A percentile compares a stretch with the other conserved stretches of the same genome.
Conservation (phyloP, 2,113 vertebrate genomes). For the Guaruba guarouba region DNA sequence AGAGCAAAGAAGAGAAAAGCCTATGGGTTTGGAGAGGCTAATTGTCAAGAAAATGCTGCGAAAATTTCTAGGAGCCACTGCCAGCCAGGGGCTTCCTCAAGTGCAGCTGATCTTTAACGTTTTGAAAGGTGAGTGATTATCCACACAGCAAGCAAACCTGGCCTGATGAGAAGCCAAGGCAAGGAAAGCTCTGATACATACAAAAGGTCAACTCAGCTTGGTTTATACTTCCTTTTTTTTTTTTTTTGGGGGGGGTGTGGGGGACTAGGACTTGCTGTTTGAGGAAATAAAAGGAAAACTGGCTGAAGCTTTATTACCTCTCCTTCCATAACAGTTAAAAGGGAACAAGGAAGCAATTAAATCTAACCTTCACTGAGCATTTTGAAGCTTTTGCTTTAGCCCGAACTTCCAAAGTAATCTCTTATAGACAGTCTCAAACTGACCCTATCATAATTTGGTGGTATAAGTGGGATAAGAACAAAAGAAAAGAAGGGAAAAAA, state of each 20-base stretch:
- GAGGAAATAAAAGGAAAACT: background rate
- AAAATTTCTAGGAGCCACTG: background rate
- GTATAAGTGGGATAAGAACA: background rate
- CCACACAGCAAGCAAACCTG: conserved; percentile 10
- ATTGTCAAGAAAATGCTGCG: background rate
- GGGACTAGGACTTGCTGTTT: background rate
- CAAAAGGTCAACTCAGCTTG: background rate
- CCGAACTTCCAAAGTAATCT: background rate
- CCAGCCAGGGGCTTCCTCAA: background rate
- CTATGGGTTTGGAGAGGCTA: background rate
- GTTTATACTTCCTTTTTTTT: background rate
- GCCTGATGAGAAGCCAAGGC: background rate
- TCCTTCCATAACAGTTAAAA: background rate
- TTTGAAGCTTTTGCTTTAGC: background rate
- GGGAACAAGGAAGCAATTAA: background rate
- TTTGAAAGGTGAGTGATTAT: conserved; percentile 29
- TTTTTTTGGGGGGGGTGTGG: background rate
- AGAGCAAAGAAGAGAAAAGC: background rate
- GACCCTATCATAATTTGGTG: background rate
- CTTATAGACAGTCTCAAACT: background rate
- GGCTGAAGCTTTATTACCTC: background rate
- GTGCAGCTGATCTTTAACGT: background rate
- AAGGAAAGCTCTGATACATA: background rate
- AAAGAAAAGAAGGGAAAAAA: background rate
- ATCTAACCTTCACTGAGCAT: background rate